These are phyloP conservation scores for Bufo bufo DNA, from an alignment of 2,113 vertebrate species.

Conservation along the genomic window DNA sequence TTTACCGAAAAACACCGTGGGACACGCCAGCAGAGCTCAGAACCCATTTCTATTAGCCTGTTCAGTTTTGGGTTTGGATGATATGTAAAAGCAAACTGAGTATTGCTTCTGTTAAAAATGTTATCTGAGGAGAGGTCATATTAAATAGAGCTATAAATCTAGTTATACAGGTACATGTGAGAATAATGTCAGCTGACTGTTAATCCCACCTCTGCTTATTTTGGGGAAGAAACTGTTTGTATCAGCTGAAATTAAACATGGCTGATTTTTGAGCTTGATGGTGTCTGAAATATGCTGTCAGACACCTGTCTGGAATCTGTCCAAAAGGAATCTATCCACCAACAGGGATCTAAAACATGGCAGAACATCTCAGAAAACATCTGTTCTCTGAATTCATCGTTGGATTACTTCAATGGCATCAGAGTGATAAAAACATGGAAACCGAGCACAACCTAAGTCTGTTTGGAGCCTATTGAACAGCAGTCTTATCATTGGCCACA, in stretches of 20 bases:
- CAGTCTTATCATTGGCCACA: background rate
- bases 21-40: background rate
- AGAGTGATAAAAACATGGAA: background rate
- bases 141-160: background rate
- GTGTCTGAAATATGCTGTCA: background rate
- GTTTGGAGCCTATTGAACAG: background rate
- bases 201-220: background rate
- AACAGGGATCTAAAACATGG: background rate
- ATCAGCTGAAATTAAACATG: background rate
- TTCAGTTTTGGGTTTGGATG: conserved; percentile 9
- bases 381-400: background rate
- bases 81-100: background rate
- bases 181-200: background rate
- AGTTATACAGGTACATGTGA: background rate
- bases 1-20: conserved; percentile 18
- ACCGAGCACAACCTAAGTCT: no score
- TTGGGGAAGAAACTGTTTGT: background rate
- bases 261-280: background rate
- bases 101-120: background rate
- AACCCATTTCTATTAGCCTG: background rate
- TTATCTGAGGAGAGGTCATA: background rate
- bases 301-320: no score
- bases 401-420: background rate
- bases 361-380: background rate
- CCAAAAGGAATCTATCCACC: background rate